phyloP scores from a whole-genome alignment of 2,797 vertebrate genomes.

The Acanthopagrus latus region DNA sequence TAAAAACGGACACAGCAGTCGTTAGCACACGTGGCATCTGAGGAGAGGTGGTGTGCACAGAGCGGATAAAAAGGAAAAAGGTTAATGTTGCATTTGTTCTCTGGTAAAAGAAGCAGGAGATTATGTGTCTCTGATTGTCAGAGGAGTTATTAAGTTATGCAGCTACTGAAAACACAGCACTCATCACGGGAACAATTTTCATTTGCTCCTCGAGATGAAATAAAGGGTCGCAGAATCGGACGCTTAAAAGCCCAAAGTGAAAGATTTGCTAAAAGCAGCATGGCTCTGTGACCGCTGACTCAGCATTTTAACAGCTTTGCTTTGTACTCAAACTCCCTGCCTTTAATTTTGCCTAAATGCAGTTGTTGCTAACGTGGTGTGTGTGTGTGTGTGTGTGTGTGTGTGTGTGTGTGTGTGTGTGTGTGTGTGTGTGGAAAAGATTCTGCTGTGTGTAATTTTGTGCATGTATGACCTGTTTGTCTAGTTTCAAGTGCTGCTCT shows the following conservation, averaged over 20 bases:
- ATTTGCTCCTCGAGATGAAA: not conserved
- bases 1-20: slow-evolving; percentile 16
- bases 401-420: no score
- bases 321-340: not conserved
- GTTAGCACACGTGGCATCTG: slow-evolving; percentile 17
- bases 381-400: no score
- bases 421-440: no score
- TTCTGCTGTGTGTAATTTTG: not conserved
- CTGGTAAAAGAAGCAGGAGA: slow-evolving; percentile 2
- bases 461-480: not conserved
- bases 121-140: slow-evolving; percentile 5
- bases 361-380: not conserved
- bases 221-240: not conserved
- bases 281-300: not conserved
- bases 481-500: not conserved
- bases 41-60: not conserved
- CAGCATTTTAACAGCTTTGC: not conserved
- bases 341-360: not conserved
- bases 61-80: slow-evolving; percentile 1
- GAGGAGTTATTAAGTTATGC: slow-evolving; percentile 21
- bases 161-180: slow-evolving; percentile 12
- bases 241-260: not conserved
- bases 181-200: slow-evolving; percentile 8
- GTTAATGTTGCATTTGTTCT: slow-evolving; percentile 22
- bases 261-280: slow-evolving; percentile 3